Evolutionary conservation across 2,113 vertebrate species (phyloP), one percentile per base, ranked within the genome.

Genomic region (Cyprinodon brontotheroides): DNA sequence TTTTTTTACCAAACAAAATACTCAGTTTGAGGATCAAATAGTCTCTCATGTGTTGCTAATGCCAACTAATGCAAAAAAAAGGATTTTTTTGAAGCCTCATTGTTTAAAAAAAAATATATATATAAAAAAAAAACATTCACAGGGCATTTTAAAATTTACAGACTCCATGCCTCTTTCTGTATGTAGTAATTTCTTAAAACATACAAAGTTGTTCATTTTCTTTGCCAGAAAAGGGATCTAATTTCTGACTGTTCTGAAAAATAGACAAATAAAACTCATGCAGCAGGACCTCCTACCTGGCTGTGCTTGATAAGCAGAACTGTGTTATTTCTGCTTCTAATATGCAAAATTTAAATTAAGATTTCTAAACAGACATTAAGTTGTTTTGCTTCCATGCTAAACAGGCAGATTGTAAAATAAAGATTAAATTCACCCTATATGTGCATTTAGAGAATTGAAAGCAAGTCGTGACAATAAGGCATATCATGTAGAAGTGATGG

Each of bases 201-300:
- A 61, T 75, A 74, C 40, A 67, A 59, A 72, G 64, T 29, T 78
- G 78, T 72, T 86, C 85, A 92, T 89, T 73, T 85, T 71, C 77
- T 81, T 69, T 80, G 87, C 88, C 87, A 87, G 75, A 69, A 48
- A 66, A 65, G 64, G 29, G 74, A 82, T 89, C 63, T 17, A 64
- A 61, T 90, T 92, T 88, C 79, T 85, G 85, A 92, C 83, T 68
- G 62, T 80, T 85, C 61, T 2, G 11, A 70, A 78, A 68, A 77
- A 79, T 53, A 79, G 86, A 85, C 90, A 91, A 83, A 22, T 68
- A 81, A 77, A 73, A 82, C 65, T 79, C 47, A 73, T 72, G 80
- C 70, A 72, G 77, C 72, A 72, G 48, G 70, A 63, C 68, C 59
- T 77, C 63, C 71, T 47, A 75, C 78, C 80, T 80, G 69, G 68